A percentile compares a stretch with the other conserved stretches of the same genome.
phyloP scores from a whole-genome alignment of 2,797 vertebrate species.

The Poecilia velifera region DNA sequence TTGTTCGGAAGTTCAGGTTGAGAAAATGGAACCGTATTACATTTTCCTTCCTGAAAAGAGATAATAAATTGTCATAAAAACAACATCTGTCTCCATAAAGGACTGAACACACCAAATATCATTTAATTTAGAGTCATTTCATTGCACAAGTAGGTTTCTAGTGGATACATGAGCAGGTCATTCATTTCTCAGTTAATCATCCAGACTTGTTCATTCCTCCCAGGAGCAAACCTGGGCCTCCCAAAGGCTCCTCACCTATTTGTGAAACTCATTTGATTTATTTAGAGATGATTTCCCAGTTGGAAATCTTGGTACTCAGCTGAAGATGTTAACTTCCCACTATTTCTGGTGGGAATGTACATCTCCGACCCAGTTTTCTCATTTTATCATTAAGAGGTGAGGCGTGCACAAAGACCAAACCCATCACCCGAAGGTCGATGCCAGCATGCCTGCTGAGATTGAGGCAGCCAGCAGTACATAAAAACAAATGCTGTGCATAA shows the following conservation, averaged over 20 bases:
- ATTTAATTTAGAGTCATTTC: slow-evolving; percentile 73
- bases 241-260: slow-evolving; percentile 81
- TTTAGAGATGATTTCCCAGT: slow-evolving; percentile 85
- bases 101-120: slow-evolving; percentile 58
- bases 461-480: slow-evolving; percentile 49
- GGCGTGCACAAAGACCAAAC: slow-evolving; percentile 68
- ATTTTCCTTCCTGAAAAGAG: slow-evolving; percentile 36
- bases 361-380: slow-evolving; percentile 81
- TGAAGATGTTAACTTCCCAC: slow-evolving; percentile 80
- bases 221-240: slow-evolving; percentile 77
- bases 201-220: slow-evolving; percentile 77
- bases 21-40: slow-evolving; percentile 31
- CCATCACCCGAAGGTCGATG: slow-evolving; percentile 66
- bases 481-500: slow-evolving; percentile 55
- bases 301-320: slow-evolving; percentile 75
- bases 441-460: slow-evolving; percentile 57
- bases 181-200: slow-evolving; percentile 83
- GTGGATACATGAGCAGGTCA: slow-evolving; percentile 76
- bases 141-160: slow-evolving; percentile 75
- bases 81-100: slow-evolving; percentile 58
- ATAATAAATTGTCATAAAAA: slow-evolving; percentile 57
- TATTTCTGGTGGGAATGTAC: slow-evolving; percentile 79
- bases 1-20: slow-evolving; percentile 23
- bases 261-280: slow-evolving; percentile 84
- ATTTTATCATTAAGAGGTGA: slow-evolving; percentile 78